Evolutionary conservation across 2,797 vertebrate genomes (phyloP), one percentile per base, ranked within the genome.

Genomic region (Macropus fuliginosus): DNA sequence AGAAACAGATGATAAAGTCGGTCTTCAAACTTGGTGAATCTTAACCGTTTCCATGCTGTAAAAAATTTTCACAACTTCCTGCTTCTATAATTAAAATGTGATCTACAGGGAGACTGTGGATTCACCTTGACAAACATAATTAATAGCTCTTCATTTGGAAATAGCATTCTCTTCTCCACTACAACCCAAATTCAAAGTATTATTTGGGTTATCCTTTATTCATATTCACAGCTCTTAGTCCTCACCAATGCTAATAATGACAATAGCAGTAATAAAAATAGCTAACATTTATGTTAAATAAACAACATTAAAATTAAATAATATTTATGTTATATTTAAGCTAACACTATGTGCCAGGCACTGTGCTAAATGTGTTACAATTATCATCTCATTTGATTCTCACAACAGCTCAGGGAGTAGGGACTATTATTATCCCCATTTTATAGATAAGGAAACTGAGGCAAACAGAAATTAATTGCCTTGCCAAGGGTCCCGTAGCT

Each of bases 41-140:
- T 4, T 10, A 14, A 55, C 3, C 0, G 3, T 94, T 96, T 95
- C 91, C 57, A 56, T 50, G 21, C 52, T 57, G 10, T 59, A 50
- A 93, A 28, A 50, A 54, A 90, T 28, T 56, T 54, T 40, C n/a
- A 10, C 6, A 40, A 91, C 21, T 11, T 46, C 31, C 52, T 74
- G n/a, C 1, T 92, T 89, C 46, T 62, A 52, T 54, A 54, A 27
- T 92, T 54, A 54, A 56, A 55, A 55, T 14, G 54, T 40, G 29
- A n/a, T 28, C 11, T 46, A 50, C 11, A 56, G 66, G 66, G 66
- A 81, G 66, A 24, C 66, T 40, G 14, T 24, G 8, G n/a, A 46
- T 24, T 62, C 54, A 95, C 28, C 29, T n/a, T 97, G 46, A 55
- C 54, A 21, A 93, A 91, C 28, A 93, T 81, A 92, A 95, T 59